Conservation (phyloP, 2,113 vertebrate genomes). For the Colaptes auratus region DNA sequence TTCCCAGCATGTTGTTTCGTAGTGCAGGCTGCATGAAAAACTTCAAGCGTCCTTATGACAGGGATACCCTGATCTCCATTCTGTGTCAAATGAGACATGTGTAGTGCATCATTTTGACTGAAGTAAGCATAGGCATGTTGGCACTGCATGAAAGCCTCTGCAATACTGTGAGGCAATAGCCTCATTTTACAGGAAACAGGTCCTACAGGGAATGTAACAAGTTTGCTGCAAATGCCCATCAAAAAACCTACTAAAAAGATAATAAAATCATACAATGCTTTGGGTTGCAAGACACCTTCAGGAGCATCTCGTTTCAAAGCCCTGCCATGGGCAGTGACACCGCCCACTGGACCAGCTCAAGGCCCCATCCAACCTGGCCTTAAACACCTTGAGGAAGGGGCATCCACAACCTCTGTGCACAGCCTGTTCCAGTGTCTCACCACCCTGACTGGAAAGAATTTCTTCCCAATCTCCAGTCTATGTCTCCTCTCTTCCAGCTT, state of each 20-base stretch:
- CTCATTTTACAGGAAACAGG: neutral
- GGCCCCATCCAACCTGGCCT: no score
- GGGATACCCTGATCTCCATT: neutral
- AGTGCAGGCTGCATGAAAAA: neutral
- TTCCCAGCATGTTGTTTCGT: neutral
- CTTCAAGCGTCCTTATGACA: neutral
- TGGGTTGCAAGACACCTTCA: no score
- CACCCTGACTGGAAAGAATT: no score
- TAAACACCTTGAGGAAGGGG: no score
- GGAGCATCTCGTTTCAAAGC: no score
- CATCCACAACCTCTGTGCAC: no score
- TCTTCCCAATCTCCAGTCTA: no score
- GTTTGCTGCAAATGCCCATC: neutral
- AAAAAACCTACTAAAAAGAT: neutral
- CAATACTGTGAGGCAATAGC: neutral
- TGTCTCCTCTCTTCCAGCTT: no score
- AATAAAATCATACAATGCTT: no score
- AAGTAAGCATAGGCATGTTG: neutral
- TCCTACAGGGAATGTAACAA: neutral
- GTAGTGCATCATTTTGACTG: neutral
- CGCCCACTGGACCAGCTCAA: no score
- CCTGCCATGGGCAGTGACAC: no score
- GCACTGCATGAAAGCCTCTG: neutral
- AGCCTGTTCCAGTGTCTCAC: no score
- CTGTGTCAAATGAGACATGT: neutral